These are phyloP conservation scores for Amblyjoppa fuscipennis DNA, from an alignment of 2,888 invertebrate species.

Conservation along the genomic window DNA sequence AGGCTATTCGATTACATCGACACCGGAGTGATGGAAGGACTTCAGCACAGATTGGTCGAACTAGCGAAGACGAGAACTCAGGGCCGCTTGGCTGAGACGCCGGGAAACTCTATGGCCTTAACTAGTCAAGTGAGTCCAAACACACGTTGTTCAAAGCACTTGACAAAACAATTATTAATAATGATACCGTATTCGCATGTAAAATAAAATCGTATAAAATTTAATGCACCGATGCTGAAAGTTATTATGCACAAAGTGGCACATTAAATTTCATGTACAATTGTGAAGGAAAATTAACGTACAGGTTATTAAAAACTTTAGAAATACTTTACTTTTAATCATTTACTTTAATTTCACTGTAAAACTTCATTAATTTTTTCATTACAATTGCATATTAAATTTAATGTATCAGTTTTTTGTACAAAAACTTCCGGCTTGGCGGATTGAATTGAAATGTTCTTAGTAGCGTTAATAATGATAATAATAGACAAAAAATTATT, in stretches of 20 bases:
- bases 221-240: no score
- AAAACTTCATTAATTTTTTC: no score
- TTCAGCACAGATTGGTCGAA: slow-evolving; percentile 92
- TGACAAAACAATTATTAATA: background rate
- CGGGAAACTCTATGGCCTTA: slow-evolving; percentile 90
- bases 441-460: background rate
- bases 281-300: no score
- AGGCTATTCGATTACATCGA: slow-evolving; percentile 98
- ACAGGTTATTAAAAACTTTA: no score
- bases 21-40: slow-evolving; percentile 95
- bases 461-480: background rate
- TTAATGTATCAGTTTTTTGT: background rate
- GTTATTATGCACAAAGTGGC: no score
- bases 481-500: background rate
- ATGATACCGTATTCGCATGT: no score
- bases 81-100: slow-evolving; percentile 88
- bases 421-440: no score
- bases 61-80: slow-evolving; percentile 88
- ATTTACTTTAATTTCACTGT: no score
- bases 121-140: slow-evolving; percentile 87
- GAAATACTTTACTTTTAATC: no score
- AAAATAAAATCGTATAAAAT: no score
- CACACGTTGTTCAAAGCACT: background rate
- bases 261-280: no score
- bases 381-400: no score